Evolutionary conservation across 2,113 vertebrate genomes (phyloP).

Genomic region (Oreochromis niloticus): DNA sequence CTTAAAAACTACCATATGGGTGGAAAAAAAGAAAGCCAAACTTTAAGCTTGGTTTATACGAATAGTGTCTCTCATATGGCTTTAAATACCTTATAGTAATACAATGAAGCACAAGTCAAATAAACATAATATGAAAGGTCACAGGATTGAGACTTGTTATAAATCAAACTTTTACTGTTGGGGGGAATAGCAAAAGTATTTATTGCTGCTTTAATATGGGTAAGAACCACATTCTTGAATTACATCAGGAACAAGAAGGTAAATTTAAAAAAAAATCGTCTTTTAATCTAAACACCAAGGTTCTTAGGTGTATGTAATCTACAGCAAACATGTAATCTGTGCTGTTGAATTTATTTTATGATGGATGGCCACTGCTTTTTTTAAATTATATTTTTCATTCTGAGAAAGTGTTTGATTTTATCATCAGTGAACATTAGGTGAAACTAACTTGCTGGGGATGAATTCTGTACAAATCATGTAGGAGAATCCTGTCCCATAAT

Average conservation of each 20-base stretch:
- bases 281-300: no score
- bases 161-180: not conserved
- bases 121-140: not conserved
- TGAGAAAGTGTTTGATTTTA: not conserved
- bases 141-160: not conserved
- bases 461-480: not conserved
- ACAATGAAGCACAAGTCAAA: not conserved
- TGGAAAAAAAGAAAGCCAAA: not conserved
- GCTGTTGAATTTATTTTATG: not conserved
- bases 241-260: not conserved
- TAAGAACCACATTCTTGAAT: not conserved
- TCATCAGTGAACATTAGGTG: not conserved
- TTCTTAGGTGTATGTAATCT: no score
- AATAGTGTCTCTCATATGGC: not conserved
- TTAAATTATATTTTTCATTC: not conserved
- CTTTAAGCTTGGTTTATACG: not conserved
- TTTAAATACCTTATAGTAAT: not conserved
- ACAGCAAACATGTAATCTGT: not conserved
- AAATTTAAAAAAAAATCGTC: no score
- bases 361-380: not conserved
- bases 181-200: not conserved
- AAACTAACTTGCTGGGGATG: not conserved
- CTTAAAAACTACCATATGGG: not conserved
- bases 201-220: not conserved
- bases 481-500: not conserved